Conservation (phyloP, 2,888 invertebrate species). For the Epinotia brunnichana region DNA sequence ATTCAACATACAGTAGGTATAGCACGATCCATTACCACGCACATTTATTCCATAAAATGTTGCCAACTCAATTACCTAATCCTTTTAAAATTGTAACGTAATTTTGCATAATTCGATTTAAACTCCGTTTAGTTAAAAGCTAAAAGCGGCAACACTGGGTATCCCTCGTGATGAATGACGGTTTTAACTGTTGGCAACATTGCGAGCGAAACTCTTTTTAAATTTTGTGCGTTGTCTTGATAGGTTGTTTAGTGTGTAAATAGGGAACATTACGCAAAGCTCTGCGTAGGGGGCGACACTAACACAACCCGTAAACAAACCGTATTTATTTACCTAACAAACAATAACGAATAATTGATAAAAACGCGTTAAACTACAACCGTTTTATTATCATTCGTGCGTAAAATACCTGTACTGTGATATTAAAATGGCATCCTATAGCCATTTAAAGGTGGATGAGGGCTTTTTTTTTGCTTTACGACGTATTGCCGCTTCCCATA, state of each 20-base stretch:
- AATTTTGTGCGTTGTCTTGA: slow-evolving; percentile 4
- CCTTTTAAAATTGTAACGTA: slow-evolving; percentile 16
- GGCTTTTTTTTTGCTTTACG: no score
- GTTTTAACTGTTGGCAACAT: slow-evolving; percentile 77
- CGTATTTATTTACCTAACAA: no score
- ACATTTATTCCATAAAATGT: not conserved
- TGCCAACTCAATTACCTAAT: slow-evolving; percentile 21
- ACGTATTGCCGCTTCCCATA: no score
- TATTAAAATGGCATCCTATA: no score
- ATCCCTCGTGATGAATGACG: slow-evolving; percentile 71
- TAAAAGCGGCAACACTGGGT: slow-evolving; percentile 71
- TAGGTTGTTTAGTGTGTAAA: not conserved
- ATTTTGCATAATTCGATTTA: slow-evolving; percentile 38
- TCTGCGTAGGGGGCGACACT: no score
- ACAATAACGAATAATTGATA: no score
- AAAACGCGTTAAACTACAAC: no score
- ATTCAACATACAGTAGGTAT: not conserved
- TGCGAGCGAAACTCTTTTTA: slow-evolving; percentile 36
- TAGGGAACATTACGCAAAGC: no score
- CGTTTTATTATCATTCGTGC: no score
- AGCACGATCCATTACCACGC: not conserved
- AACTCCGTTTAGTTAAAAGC: slow-evolving; percentile 50
- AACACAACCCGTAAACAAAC: no score
- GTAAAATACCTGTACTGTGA: no score
- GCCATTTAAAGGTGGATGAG: no score